Evolutionary conservation across 2,113 vertebrate species (phyloP).

Genomic region (Antechinus flavipes): DNA sequence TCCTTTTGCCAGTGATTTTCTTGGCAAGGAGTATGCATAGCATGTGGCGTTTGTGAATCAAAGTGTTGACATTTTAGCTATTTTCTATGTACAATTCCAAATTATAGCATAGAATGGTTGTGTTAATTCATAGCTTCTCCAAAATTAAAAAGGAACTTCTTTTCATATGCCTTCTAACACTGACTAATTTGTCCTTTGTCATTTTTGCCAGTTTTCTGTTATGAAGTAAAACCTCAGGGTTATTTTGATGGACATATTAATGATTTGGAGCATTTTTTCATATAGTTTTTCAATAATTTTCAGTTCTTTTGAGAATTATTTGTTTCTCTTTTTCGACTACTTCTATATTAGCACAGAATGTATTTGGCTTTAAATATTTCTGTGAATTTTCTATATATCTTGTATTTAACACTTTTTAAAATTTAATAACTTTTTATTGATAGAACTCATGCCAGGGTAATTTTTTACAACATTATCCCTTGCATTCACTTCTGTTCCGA

Average conservation of each 20-base stretch:
- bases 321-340: not conserved
- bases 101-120: not conserved
- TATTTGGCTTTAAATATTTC: not conserved
- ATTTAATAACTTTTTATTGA: too few relatives aligned
- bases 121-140: not conserved
- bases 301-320: not conserved
- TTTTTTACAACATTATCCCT: too few relatives aligned
- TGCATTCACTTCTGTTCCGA: too few relatives aligned
- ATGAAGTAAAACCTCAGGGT: not conserved
- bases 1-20: not conserved
- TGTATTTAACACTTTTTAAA: not conserved
- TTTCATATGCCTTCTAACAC: not conserved
- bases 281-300: not conserved
- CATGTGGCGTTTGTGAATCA: not conserved
- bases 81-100: not conserved
- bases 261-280: not conserved
- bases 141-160: not conserved
- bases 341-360: not conserved
- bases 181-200: not conserved
- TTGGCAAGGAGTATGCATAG: not conserved
- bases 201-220: not conserved
- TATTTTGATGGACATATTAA: not conserved
- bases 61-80: not conserved
- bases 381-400: not conserved
- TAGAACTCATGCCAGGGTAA: too few relatives aligned